Evolutionary conservation across 2,888 invertebrate species (phyloP).

Genomic region (Lithophane leautieri): DNA sequence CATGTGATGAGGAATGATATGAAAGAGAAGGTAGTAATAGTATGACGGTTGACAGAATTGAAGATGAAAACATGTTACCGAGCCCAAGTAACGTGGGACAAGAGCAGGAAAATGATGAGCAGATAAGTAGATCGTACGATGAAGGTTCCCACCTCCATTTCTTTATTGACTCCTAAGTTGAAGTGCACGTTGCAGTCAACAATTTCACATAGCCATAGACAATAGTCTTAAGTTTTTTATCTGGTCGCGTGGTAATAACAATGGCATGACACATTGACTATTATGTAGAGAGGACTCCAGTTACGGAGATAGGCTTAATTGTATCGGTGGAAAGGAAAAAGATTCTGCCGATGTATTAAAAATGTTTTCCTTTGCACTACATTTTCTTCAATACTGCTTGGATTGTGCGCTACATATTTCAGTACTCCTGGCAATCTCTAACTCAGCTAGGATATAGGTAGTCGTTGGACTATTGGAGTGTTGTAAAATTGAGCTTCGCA

Average conservation of each 20-base stretch:
- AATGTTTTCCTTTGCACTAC: not conserved
- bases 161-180: slow-evolving; percentile 37
- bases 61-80: not conserved
- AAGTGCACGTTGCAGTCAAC: slow-evolving; percentile 64
- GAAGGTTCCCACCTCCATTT: slow-evolving; percentile 27
- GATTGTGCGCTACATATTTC: not conserved
- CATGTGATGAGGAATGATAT: too few species aligned
- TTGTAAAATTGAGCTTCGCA: too few species aligned
- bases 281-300: slow-evolving; percentile 39
- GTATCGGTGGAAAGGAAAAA: slow-evolving; percentile 23
- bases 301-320: slow-evolving; percentile 39
- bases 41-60: not conserved
- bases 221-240: slow-evolving; percentile 72
- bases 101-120: not conserved
- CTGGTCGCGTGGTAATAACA: slow-evolving; percentile 73
- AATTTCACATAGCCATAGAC: slow-evolving; percentile 62
- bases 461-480: too few species aligned
- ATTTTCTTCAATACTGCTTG: not conserved
- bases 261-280: slow-evolving; percentile 66
- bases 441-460: not conserved
- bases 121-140: too few species aligned
- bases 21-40: too few species aligned
- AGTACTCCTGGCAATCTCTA: not conserved
- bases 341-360: not conserved
- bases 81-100: not conserved